Base-by-base conservation (phyloP, 2,888 invertebrate species). In the Eilema caniola region DNA sequence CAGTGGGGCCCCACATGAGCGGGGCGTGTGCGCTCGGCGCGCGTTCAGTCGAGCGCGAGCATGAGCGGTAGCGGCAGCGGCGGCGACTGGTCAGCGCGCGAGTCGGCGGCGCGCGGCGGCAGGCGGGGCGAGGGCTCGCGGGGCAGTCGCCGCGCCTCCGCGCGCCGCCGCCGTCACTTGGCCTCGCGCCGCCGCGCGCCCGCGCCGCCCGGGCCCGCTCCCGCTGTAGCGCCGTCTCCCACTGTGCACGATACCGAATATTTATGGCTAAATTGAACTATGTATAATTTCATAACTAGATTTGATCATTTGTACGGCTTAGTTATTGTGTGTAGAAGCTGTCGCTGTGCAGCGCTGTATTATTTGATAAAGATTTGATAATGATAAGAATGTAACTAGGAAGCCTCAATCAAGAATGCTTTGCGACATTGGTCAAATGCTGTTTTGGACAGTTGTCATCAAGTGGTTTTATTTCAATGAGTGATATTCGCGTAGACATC, bases 141-240 rank as follows among this genome's bases (percentile, higher is more conserved):
- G 74, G 78, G 78, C 90, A 89, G 91, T 88, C 92, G 92, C 89
- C 89, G 89, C 90, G 91, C 92, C 90, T 92, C 95, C 95, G 95
- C 93, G 92, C 92, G 93, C 88, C 93, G 95, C 96, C 95, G 92
- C 92, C 96, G 96, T 97, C 97, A 97, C 97, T 97, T 97, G 95
- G 96, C 97, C 94, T 97, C 95, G 88, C 97, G 96, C 89, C 97
- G 96, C 86, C 97, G 95, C 83, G 96, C 95, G 76, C 87, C 90
- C 74, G 86, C 89, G 78, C 91, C 92, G 70, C 87, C 79, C 57
- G 85, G 70, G 85, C 90, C 90, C 73, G 61, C 31, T 10, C 61
- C 61, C 61, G 33, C 61, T 2, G 14, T 3, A 0, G 57, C 25
- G 24, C 61, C 61, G 8, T 91, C 93, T 67, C 92, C 93, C 74